A percentile compares a stretch with the other conserved stretches of the same genome.
Conservation (phyloP, 2,113 vertebrate genomes). For the Aspidoscelis tigris region DNA sequence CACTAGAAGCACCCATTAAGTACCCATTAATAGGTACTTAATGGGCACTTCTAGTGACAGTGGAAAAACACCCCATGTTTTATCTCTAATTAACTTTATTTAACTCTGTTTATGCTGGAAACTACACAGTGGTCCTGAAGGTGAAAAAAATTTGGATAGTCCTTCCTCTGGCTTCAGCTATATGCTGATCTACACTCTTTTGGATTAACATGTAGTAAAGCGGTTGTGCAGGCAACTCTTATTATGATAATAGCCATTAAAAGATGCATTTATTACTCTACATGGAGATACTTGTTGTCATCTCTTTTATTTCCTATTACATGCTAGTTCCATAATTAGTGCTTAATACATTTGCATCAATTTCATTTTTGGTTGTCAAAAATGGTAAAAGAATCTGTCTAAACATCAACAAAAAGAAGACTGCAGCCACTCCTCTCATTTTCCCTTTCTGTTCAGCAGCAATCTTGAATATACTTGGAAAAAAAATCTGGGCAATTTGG, state of each 20-base stretch:
- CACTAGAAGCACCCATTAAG: too few species aligned
- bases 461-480: conserved; percentile 46
- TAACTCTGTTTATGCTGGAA: background rate
- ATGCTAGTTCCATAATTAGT: background rate
- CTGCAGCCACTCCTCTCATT: conserved; percentile 11
- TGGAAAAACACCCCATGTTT: too few species aligned
- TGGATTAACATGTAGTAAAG: background rate
- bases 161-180: background rate
- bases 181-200: background rate
- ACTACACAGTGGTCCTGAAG: background rate
- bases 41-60: too few species aligned
- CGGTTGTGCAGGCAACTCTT: background rate
- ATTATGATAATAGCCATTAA: background rate
- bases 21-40: too few species aligned
- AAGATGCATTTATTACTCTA: background rate
- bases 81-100: background rate
- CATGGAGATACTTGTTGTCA: background rate
- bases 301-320: background rate
- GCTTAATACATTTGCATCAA: background rate
- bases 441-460: conserved; percentile 53
- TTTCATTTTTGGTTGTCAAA: background rate
- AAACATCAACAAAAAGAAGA: conserved; percentile 3
- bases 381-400: background rate
- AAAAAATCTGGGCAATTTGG: conserved; percentile 57
- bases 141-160: background rate